Conservation (phyloP, 2,888 invertebrate genomes). For the Cylindroiulus punctatus region DNA sequence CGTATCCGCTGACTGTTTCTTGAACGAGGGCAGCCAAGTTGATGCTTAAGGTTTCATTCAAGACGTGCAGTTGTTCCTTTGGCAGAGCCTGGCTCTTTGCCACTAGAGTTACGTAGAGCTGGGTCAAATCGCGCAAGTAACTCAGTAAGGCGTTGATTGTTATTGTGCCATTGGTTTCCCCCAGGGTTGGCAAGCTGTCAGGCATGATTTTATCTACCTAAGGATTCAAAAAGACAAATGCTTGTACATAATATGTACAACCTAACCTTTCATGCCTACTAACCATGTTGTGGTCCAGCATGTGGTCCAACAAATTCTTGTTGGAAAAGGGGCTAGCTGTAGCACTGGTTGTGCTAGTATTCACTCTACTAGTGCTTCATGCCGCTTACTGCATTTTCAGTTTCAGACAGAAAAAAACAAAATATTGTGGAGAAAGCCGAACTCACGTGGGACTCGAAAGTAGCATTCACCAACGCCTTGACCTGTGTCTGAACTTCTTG, state of each 20-base stretch:
- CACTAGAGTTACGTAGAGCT: constrained; percentile 53
- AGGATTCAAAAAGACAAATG: neutral
- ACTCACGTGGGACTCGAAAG: constrained; percentile 30
- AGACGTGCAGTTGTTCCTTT: neutral
- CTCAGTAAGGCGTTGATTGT: constrained; percentile 3
- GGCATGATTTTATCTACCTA: neutral
- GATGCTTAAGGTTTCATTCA: constrained; percentile 10
- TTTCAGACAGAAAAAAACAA: neutral
- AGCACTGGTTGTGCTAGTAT: no score
- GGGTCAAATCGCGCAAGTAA: constrained; percentile 51
- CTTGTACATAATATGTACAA: neutral
- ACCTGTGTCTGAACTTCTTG: constrained; percentile 28
- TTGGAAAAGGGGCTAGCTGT: no score
- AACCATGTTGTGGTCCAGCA: no score
- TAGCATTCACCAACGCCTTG: constrained; percentile 35
- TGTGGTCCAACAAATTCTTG: no score
- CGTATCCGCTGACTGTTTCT: neutral
- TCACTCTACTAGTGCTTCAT: no score
- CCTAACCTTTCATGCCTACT: no score
- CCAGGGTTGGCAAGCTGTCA: neutral
- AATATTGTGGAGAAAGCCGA: neutral
- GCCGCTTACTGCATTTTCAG: neutral
- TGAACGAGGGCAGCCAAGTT: constrained; percentile 42
- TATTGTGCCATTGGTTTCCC: constrained; percentile 19
- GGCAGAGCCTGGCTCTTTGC: constrained; percentile 39